Conservation (phyloP, 2,888 invertebrate species). For the Acanthopleura granulata region DNA sequence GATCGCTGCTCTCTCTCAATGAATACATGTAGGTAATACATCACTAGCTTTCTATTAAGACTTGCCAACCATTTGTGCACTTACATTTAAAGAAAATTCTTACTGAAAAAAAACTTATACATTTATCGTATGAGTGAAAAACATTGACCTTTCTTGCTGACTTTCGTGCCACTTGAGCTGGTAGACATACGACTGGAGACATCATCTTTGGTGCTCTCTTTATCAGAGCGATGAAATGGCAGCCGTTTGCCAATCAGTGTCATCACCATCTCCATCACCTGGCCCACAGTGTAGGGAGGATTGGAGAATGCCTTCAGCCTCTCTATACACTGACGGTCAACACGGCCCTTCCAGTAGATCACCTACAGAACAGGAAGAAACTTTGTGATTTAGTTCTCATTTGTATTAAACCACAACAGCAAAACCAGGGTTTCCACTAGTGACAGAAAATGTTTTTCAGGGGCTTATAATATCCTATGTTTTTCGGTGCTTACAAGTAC, state of each 20-base stretch:
- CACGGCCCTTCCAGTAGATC: conserved; percentile 61
- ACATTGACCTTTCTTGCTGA: conserved; percentile 50
- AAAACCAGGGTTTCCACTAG: too few species aligned
- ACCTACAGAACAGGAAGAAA: conserved; percentile 47
- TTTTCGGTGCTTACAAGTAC: too few species aligned
- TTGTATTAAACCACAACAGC: too few species aligned
- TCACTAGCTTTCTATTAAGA: too few species aligned
- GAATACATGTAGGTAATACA: too few species aligned
- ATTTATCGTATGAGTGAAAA: background rate
- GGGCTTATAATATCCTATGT: too few species aligned
- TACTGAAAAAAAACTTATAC: too few species aligned
- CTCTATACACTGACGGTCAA: conserved; percentile 67
- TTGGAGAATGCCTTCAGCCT: conserved; percentile 63
- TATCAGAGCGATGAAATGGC: conserved; percentile 48
- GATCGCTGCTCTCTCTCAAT: too few species aligned
- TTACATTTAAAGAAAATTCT: too few species aligned
- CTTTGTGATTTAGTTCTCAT: background rate
- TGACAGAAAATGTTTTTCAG: too few species aligned
- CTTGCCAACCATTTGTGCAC: too few species aligned
- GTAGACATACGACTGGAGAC: conserved; percentile 64
- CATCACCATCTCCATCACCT: conserved; percentile 70
- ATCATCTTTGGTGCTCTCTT: conserved; percentile 48
- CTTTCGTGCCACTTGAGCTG: conserved; percentile 61
- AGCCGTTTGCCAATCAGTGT: conserved; percentile 66
- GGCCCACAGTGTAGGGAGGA: conserved; percentile 66